phyloP scores from a whole-genome alignment of 2,888 invertebrate species.

The Pollenia angustigena region DNA sequence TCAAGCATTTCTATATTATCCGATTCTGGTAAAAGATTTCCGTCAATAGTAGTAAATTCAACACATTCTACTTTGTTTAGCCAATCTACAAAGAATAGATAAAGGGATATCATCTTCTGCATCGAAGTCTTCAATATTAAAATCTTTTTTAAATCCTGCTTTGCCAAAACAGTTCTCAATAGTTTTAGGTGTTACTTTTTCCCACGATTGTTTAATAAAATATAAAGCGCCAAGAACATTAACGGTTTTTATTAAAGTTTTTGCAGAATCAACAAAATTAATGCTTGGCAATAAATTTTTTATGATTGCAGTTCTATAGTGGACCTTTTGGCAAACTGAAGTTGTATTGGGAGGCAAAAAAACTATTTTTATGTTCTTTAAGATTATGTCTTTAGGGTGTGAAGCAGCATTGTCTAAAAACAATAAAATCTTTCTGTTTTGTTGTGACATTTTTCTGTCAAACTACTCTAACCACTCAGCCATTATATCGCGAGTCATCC shows the following conservation, averaged over 20 bases:
- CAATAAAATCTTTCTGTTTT: constrained; percentile 61
- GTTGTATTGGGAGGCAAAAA: constrained; percentile 59
- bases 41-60: constrained; percentile 43
- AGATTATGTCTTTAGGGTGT: too few species aligned
- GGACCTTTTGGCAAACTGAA: constrained; percentile 56
- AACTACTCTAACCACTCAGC: constrained; percentile 65
- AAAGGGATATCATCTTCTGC: too few species aligned
- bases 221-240: too few species aligned
- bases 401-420: constrained; percentile 65
- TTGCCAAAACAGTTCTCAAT: constrained; percentile 58
- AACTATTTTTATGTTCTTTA: too few species aligned
- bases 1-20: constrained; percentile 26
- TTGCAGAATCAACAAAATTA: too few species aligned
- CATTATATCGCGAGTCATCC: too few species aligned
- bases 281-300: too few species aligned
- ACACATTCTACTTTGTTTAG: constrained; percentile 32
- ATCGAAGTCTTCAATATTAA: constrained; percentile 11
- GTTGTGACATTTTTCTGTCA: constrained; percentile 54
- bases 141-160: constrained; percentile 30
- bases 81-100: too few species aligned
- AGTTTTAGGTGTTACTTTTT: constrained; percentile 55
- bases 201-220: constrained; percentile 29
- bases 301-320: too few species aligned
- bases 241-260: too few species aligned
- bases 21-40: constrained; percentile 40